These are phyloP conservation scores for Aphidoletes aphidimyza DNA, from an alignment of 2,888 invertebrate genomes.

Conservation along the genomic window DNA sequence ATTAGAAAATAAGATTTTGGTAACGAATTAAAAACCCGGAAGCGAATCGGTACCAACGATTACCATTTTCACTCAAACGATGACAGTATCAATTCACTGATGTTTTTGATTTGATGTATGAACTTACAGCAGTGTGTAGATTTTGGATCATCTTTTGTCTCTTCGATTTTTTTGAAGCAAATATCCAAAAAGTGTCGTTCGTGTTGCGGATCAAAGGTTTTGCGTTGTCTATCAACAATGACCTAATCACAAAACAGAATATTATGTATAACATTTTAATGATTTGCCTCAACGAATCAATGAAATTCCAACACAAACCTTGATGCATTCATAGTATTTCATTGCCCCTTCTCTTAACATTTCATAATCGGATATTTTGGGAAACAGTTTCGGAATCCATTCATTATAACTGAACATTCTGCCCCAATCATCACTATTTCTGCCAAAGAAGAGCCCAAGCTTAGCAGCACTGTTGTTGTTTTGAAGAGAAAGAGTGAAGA, in stretches of 20 bases:
- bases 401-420: conserved; percentile 70
- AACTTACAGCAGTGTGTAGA: conserved; percentile 68
- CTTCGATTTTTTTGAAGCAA: conserved; percentile 71
- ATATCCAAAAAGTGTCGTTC: conserved; percentile 73
- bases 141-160: conserved; percentile 64
- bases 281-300: too few relatives aligned
- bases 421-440: conserved; percentile 71
- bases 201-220: conserved; percentile 65
- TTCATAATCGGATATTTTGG: conserved; percentile 70
- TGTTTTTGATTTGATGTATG: too few relatives aligned
- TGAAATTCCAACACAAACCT: conserved; percentile 62
- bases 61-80: too few relatives aligned
- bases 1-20: too few relatives aligned
- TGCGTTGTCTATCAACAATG: conserved; percentile 67
- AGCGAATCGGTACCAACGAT: too few relatives aligned
- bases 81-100: too few relatives aligned
- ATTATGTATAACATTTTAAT: neutral
- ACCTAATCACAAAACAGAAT: conserved; percentile 63
- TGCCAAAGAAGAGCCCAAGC: conserved; percentile 69
- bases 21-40: too few relatives aligned
- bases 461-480: conserved; percentile 64
- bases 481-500: too few relatives aligned
- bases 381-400: conserved; percentile 72
- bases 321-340: conserved; percentile 68
- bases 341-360: conserved; percentile 68